These are phyloP conservation scores for Leiothrix lutea DNA, from an alignment of 2,113 vertebrate genomes.

Conservation along the genomic window DNA sequence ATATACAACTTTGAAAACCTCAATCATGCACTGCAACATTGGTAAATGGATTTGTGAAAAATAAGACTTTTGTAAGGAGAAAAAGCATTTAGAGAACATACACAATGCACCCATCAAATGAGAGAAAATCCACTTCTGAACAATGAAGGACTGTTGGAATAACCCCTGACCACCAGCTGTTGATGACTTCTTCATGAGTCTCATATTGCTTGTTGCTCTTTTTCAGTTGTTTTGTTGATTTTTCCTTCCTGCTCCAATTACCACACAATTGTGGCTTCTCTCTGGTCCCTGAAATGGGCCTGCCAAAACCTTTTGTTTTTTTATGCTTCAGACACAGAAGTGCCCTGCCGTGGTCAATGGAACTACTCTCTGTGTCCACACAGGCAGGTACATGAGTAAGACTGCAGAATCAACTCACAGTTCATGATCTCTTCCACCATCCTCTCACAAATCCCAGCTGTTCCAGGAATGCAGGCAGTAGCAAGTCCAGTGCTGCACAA, in stretches of 20 bases:
- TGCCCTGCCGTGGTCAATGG: not conserved
- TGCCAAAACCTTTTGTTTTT: not conserved
- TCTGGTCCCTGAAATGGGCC: not conserved
- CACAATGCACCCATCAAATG: not conserved
- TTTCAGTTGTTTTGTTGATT: not conserved
- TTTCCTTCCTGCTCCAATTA: not conserved
- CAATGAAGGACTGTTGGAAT: not conserved
- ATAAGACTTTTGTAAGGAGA: not conserved
- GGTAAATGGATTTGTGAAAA: not conserved
- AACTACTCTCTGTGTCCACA: not conserved
- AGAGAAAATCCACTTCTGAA: not conserved
- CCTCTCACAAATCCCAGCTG: not conserved
- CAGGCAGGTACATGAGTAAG: fast-evolving
- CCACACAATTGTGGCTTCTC: not conserved
- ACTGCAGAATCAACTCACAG: not conserved
- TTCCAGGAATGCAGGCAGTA: not conserved
- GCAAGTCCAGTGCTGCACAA: fast-evolving
- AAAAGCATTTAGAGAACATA: not conserved
- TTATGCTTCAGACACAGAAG: not conserved
- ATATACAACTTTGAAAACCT: no score
- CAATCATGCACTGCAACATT: no score
- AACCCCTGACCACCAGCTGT: not conserved
- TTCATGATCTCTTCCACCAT: not conserved
- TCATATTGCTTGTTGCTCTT: not conserved
- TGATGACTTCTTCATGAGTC: not conserved